These are phyloP conservation scores for Craniophora ligustri DNA, from an alignment of 2,888 invertebrate genomes.

Conservation along the genomic window DNA sequence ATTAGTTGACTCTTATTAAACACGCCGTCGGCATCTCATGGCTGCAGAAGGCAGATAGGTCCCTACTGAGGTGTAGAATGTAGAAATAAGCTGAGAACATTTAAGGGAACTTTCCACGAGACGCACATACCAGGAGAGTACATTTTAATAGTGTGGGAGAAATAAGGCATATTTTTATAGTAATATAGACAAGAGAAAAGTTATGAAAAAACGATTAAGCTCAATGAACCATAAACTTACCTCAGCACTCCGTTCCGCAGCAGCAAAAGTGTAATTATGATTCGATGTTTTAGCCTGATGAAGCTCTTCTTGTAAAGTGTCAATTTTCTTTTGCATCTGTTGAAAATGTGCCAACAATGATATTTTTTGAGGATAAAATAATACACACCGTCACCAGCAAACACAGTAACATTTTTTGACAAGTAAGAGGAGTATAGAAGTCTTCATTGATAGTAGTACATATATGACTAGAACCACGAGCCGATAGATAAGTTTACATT, in stretches of 20 bases:
- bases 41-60: too few relatives aligned
- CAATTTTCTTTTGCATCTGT: slow-evolving; percentile 87
- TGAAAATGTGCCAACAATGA: slow-evolving; percentile 24
- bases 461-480: slow-evolving; percentile 6
- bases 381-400: slow-evolving; percentile 60
- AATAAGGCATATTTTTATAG: too few relatives aligned
- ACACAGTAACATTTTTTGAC: slow-evolving; percentile 45
- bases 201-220: too few relatives aligned
- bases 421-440: slow-evolving; percentile 28
- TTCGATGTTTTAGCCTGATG: slow-evolving; percentile 70
- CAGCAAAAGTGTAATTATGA: slow-evolving; percentile 77
- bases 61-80: too few relatives aligned
- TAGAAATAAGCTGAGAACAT: too few relatives aligned
- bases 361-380: slow-evolving; percentile 13
- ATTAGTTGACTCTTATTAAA: too few relatives aligned
- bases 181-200: too few relatives aligned
- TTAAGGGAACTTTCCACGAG: too few relatives aligned
- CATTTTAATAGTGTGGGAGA: too few relatives aligned
- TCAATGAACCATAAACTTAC: slow-evolving; percentile 56
- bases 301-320: slow-evolving; percentile 81
- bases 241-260: slow-evolving; percentile 77
- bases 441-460: slow-evolving; percentile 1
- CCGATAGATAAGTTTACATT: neutral
- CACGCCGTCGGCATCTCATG: too few relatives aligned
- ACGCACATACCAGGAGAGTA: too few relatives aligned